phyloP scores from a whole-genome alignment of 1,140 invertebrate species.

The Neuroterus valhalla region DNA sequence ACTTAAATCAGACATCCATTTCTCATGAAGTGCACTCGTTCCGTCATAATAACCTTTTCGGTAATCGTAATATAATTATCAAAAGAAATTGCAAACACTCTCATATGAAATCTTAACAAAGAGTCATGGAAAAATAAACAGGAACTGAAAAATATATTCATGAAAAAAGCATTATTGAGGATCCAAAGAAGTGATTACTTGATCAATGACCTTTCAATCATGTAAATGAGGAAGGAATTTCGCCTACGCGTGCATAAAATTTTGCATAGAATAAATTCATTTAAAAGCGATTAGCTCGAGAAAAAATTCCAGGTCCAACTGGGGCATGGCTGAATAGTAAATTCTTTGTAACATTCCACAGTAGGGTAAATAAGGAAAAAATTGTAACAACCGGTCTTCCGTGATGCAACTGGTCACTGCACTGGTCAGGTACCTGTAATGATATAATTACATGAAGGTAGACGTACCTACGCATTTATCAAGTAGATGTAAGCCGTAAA shows the following conservation, averaged over 20 bases:
- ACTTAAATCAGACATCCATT: not conserved
- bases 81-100: not conserved
- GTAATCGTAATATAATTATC: not conserved
- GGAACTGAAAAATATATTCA: not conserved
- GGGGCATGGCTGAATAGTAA: slow-evolving; percentile 6
- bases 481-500: slow-evolving; percentile 45
- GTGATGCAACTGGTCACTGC: slow-evolving; percentile 12
- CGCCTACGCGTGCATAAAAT: not conserved
- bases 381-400: slow-evolving; percentile 28
- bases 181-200: not conserved
- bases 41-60: not conserved
- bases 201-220: not conserved
- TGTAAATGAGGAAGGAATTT: slow-evolving; percentile 3
- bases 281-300: not conserved
- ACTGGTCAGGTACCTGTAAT: slow-evolving; percentile 16
- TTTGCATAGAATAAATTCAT: slow-evolving; percentile 15
- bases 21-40: not conserved
- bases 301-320: slow-evolving; percentile 12
- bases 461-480: slow-evolving; percentile 43
- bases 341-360: slow-evolving; percentile 20
- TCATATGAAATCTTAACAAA: not conserved
- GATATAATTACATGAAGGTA: slow-evolving; percentile 31
- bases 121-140: not conserved
- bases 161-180: slow-evolving; percentile 8
- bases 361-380: slow-evolving; percentile 17